Evolutionary conservation across 2,797 vertebrate species (phyloP).

Genomic region (Gobionotothen gibberifrons): DNA sequence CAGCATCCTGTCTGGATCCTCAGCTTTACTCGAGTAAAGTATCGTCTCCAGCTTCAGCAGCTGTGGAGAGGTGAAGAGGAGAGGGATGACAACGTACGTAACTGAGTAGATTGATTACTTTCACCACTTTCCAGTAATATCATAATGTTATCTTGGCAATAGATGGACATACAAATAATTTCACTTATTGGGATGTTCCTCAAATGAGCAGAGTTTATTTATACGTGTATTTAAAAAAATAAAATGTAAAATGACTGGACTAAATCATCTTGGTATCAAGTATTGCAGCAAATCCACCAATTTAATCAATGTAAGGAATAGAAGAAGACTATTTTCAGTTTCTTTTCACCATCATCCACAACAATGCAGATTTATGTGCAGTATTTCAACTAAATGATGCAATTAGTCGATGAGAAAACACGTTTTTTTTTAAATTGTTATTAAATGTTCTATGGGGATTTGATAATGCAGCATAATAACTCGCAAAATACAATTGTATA

Average conservation of each 20-base stretch:
- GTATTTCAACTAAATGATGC: neutral
- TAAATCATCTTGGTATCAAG: neutral
- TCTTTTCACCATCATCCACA: neutral
- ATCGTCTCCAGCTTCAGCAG: constrained; percentile 81
- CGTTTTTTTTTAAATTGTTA: neutral
- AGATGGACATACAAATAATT: neutral
- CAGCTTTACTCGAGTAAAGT: constrained; percentile 77
- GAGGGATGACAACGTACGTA: neutral
- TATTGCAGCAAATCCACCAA: neutral
- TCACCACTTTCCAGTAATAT: neutral
- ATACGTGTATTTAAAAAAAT: neutral
- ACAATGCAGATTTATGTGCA: neutral
- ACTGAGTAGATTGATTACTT: neutral
- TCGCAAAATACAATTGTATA: neutral
- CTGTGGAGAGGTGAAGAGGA: constrained; percentile 50
- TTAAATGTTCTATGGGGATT: neutral
- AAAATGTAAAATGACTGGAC: neutral
- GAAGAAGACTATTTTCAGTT: neutral
- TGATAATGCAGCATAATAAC: neutral
- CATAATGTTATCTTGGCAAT: neutral
- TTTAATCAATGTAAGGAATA: neutral
- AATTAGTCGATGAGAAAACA: neutral
- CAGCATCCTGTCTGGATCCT: constrained; percentile 56
- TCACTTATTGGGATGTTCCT: neutral
- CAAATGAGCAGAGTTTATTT: neutral